Percentiles rank a stretch among this genome's conserved stretches.
These are phyloP conservation scores for Tinea pellionella DNA, from an alignment of 2,888 invertebrate genomes.

Conservation along the genomic window DNA sequence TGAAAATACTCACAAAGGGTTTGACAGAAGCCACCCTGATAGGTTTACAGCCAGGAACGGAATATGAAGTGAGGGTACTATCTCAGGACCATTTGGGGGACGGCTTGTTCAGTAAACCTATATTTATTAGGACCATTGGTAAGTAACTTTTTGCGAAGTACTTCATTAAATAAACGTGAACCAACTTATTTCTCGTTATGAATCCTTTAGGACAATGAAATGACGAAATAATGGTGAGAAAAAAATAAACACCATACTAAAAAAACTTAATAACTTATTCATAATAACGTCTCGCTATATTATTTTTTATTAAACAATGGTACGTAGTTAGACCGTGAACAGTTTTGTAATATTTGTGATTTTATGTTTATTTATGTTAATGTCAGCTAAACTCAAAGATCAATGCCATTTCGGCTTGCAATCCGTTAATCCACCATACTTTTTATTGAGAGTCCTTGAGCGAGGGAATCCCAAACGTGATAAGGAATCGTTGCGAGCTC, in stretches of 20 bases:
- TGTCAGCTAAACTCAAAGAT: constrained; percentile 12
- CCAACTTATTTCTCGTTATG: neutral
- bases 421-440: no score
- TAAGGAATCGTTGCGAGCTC: no score
- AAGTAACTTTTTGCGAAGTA: constrained; percentile 7
- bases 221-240: neutral
- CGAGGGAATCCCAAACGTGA: no score
- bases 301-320: neutral
- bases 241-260: neutral
- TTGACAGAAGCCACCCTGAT: constrained; percentile 83
- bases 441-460: no score
- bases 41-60: constrained; percentile 78
- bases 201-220: neutral
- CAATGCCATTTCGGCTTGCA: no score
- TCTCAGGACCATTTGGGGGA: constrained; percentile 88
- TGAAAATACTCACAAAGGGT: constrained; percentile 78
- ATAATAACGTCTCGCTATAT: neutral
- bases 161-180: no score
- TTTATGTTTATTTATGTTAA: constrained; percentile 16
- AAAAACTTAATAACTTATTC: neutral
- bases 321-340: constrained; percentile 24
- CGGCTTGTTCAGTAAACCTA: constrained; percentile 89
- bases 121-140: constrained; percentile 79
- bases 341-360: constrained; percentile 12
- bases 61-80: constrained; percentile 92